A percentile compares a stretch with the other conserved stretches of the same genome.
These are phyloP conservation scores for Mastigias papua DNA, from an alignment of 30 jellyfish, hydroid and myxozoan species.

Conservation along the genomic window DNA sequence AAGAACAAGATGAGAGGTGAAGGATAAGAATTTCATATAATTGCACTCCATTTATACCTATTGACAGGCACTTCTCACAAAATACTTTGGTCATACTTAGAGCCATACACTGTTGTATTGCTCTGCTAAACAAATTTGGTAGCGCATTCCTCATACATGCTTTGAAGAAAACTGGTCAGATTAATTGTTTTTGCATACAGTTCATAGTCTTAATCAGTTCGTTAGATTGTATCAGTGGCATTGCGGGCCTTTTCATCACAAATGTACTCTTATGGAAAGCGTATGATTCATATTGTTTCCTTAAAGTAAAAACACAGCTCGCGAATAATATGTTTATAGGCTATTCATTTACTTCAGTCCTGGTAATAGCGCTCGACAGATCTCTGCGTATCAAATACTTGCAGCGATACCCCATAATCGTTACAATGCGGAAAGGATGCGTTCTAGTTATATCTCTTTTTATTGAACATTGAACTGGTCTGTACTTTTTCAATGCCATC, in stretches of 20 bases:
- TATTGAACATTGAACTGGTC: not conserved
- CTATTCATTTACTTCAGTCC: not conserved
- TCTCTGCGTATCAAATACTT: conserved; percentile 34
- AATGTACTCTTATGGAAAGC: not conserved
- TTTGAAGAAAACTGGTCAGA: conserved; percentile 11
- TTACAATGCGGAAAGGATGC: not conserved
- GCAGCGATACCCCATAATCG: not conserved
- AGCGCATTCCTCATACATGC: not conserved
- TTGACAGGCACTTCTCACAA: not conserved
- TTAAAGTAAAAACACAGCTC: conserved; percentile 1
- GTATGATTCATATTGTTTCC: not conserved
- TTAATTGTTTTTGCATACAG: not conserved
- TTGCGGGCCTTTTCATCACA: conserved; percentile 2
- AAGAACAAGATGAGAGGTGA: too few species aligned
- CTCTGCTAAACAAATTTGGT: not conserved
- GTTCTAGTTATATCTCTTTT: not conserved
- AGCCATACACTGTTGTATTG: not conserved
- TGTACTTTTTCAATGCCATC: not conserved
- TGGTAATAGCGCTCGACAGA: conserved; percentile 24
- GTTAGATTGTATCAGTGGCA: conserved; percentile 11
- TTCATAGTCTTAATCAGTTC: conserved; percentile 8
- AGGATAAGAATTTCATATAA: not conserved
- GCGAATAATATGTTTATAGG: not conserved
- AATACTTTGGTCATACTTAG: not conserved
- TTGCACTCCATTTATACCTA: not conserved